Conservation (phyloP, 2,888 invertebrate genomes). For the Eledone cirrhosa region DNA sequence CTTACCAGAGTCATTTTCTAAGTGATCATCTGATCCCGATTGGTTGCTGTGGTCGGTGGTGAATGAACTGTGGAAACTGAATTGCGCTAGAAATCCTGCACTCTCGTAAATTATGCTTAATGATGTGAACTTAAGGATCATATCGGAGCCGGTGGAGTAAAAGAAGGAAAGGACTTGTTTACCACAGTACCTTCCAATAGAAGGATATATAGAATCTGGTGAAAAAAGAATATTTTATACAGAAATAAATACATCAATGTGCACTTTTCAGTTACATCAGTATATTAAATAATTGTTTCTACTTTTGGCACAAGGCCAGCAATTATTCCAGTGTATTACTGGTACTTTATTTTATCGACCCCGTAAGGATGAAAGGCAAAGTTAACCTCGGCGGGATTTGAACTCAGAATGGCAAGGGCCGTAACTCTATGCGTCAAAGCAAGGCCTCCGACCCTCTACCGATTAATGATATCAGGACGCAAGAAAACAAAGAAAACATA, state of each 20-base stretch:
- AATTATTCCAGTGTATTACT: no score
- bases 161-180: background rate
- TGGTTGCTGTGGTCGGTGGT: background rate
- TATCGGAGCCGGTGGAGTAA: background rate
- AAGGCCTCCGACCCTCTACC: no score
- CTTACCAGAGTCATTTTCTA: background rate
- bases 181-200: background rate
- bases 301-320: no score
- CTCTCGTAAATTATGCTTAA: background rate
- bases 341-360: no score
- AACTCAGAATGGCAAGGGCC: no score
- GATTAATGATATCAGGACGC: no score
- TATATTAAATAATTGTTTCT: no score
- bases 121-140: background rate
- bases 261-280: no score
- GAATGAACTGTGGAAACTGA: background rate
- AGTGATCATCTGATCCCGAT: conserved; percentile 10
- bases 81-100: background rate
- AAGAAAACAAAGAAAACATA: no score
- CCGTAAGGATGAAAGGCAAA: no score
- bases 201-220: background rate
- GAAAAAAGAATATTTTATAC: background rate
- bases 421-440: no score
- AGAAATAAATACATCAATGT: background rate
- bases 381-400: no score